Evolutionary conservation across 2,888 invertebrate genomes (phyloP).

Genomic region (Opisthograptis luteolata): DNA sequence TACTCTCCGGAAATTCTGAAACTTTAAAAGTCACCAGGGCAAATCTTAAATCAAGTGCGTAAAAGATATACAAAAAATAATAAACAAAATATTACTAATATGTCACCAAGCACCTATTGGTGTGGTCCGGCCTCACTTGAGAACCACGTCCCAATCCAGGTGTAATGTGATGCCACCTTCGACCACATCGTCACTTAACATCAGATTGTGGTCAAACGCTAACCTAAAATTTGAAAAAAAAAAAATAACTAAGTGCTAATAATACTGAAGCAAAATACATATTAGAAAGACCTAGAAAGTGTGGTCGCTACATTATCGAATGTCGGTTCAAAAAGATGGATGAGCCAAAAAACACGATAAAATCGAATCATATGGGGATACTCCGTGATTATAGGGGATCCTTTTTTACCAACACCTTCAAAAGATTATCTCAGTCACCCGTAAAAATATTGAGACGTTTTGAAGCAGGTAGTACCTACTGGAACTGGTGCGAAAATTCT

Average conservation of each 20-base stretch:
- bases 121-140: too few relatives aligned
- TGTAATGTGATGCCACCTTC: too few relatives aligned
- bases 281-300: conserved; percentile 22
- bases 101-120: too few relatives aligned
- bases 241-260: background rate
- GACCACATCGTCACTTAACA: too few relatives aligned
- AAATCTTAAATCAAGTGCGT: too few relatives aligned
- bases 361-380: conserved; percentile 44
- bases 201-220: too few relatives aligned
- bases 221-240: too few relatives aligned
- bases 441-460: conserved; percentile 32
- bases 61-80: too few relatives aligned
- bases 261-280: conserved; percentile 21
- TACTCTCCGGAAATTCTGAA: conserved; percentile 1
- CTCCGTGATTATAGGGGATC: conserved; percentile 39
- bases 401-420: conserved; percentile 35
- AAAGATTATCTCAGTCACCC: conserved; percentile 32
- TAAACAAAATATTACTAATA: background rate
- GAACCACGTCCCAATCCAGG: too few relatives aligned
- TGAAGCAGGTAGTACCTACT: conserved; percentile 34
- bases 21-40: background rate
- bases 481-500: conserved; percentile 45
- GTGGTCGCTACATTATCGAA: conserved; percentile 43
- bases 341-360: conserved; percentile 44
- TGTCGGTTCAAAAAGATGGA: conserved; percentile 46